Conservation (phyloP, 2,113 vertebrate genomes). For the Varanus salvator region DNA sequence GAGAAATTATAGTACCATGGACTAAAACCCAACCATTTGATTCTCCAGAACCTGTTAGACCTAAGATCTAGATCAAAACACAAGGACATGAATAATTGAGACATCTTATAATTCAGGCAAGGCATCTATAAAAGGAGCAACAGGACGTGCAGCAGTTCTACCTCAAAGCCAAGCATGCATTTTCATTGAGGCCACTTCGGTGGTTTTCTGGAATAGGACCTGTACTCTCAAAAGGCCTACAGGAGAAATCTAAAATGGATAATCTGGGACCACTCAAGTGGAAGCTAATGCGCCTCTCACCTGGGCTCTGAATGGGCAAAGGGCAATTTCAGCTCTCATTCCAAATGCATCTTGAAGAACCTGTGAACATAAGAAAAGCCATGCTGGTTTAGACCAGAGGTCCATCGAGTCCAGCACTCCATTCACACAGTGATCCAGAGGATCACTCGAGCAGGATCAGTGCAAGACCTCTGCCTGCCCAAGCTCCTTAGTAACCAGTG, state of each 20-base stretch:
- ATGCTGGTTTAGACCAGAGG: too few relatives aligned
- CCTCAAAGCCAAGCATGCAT: background rate
- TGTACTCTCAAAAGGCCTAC: too few relatives aligned
- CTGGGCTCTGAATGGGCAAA: background rate
- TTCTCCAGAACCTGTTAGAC: background rate
- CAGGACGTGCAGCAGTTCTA: background rate
- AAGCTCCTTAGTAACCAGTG: too few relatives aligned
- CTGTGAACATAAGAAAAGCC: too few relatives aligned
- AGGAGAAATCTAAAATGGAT: background rate
- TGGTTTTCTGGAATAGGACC: background rate
- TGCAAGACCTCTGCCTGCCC: too few relatives aligned
- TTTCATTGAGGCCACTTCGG: background rate
- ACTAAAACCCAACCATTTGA: background rate
- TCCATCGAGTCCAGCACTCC: too few relatives aligned
- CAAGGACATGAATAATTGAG: too few relatives aligned
- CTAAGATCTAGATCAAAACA: background rate
- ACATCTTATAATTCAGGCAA: background rate
- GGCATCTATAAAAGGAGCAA: background rate
- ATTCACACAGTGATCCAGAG: too few relatives aligned
- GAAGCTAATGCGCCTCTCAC: background rate
- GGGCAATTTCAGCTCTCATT: background rate
- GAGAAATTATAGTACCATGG: background rate
- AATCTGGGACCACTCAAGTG: background rate
- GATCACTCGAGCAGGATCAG: too few relatives aligned
- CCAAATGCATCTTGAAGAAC: background rate